Percentiles rank a stretch among this genome's conserved stretches.
These are phyloP conservation scores for Xenus cinereus DNA, from an alignment of 2,113 vertebrate species.

Conservation along the genomic window DNA sequence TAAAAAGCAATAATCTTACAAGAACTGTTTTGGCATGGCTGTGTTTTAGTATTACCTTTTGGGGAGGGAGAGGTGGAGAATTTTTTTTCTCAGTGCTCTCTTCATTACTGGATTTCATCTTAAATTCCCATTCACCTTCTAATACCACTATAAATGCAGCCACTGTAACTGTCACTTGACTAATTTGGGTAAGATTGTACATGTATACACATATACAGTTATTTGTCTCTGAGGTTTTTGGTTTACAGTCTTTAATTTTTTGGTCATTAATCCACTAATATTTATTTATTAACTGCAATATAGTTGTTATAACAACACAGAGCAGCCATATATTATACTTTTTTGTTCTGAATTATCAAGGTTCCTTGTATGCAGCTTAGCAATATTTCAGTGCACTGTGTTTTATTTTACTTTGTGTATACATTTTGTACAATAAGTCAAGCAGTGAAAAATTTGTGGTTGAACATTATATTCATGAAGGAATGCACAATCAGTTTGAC, in stretches of 20 bases:
- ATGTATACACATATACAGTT: rapidly evolving
- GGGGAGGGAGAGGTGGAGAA: neutral
- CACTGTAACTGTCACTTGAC: neutral
- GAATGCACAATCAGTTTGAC: neutral
- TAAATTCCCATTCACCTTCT: neutral
- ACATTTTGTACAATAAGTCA: neutral
- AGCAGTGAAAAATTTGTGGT: neutral
- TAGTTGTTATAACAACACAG: neutral
- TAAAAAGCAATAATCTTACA: neutral
- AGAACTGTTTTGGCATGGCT: neutral
- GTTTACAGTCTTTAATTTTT: neutral
- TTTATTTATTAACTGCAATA: neutral
- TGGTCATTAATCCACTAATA: neutral
- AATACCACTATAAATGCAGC: neutral
- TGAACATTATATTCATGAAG: neutral
- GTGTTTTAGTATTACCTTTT: neutral
- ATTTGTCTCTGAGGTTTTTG: neutral
- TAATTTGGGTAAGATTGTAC: neutral
- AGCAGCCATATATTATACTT: neutral
- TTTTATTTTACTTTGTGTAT: neutral
- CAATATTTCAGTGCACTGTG: neutral
- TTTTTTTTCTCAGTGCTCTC: neutral
- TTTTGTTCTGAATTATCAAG: neutral
- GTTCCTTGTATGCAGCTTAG: neutral
- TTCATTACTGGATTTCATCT: neutral